phyloP scores from a whole-genome alignment of 2,888 invertebrate genomes.

The Alitta virens region DNA sequence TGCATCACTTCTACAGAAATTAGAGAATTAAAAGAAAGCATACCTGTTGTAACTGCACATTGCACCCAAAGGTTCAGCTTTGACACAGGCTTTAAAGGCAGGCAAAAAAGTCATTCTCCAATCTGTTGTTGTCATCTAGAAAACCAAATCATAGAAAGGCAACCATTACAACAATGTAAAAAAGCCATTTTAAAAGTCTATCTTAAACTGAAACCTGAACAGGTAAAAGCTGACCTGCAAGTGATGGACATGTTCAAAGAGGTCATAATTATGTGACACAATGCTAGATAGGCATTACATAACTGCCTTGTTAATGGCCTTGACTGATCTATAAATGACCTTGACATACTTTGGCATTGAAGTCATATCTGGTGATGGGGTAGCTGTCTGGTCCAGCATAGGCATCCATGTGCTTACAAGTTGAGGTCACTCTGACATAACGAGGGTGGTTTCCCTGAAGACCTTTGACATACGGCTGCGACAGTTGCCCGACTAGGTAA shows the following conservation, averaged over 20 bases:
- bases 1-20: no score
- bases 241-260: no score
- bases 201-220: no score
- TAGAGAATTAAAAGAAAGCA: no score
- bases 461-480: constrained; percentile 40
- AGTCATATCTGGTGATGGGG: constrained; percentile 28
- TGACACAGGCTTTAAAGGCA: constrained; percentile 44
- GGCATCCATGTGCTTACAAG: constrained; percentile 50
- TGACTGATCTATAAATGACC: no score
- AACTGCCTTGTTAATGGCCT: no score
- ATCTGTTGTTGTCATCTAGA: constrained; percentile 44
- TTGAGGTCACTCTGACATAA: constrained; percentile 44
- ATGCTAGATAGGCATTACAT: no score
- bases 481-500: constrained; percentile 39
- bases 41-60: constrained; percentile 56
- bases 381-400: constrained; percentile 48
- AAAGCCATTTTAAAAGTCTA: no score
- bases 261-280: no score
- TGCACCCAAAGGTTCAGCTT: constrained; percentile 47
- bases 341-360: constrained; percentile 30
- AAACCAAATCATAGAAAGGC: no score
- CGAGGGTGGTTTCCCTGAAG: constrained; percentile 43
- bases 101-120: constrained; percentile 49
- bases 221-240: no score
- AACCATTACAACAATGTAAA: no score